A percentile compares a stretch with the other conserved stretches of the same genome.
These are phyloP conservation scores for Suncus etruscus DNA, from an alignment of 2,113 vertebrate genomes.

Conservation along the genomic window DNA sequence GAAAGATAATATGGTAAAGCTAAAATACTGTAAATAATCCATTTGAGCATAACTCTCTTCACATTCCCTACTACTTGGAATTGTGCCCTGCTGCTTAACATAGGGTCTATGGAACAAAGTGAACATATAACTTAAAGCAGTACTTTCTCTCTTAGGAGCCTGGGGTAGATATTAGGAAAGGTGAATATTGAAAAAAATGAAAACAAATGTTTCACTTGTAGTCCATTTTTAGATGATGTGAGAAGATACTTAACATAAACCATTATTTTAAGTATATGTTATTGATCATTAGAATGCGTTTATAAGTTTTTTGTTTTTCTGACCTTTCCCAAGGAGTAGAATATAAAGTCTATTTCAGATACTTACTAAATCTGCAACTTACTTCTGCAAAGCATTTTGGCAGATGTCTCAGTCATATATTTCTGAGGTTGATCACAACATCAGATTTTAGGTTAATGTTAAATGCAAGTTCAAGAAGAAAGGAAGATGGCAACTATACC, in stretches of 20 bases:
- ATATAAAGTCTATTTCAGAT: neutral
- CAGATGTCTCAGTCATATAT: no score
- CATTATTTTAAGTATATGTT: no score
- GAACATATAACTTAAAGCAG: neutral
- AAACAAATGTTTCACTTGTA: neutral
- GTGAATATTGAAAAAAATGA: neutral
- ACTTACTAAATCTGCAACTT: neutral
- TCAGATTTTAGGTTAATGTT: neutral
- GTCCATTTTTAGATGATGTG: neutral
- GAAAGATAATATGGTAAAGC: neutral
- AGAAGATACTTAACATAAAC: neutral
- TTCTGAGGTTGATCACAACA: neutral
- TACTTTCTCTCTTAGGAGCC: neutral
- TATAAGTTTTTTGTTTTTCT: no score
- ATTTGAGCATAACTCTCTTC: no score
- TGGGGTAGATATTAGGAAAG: neutral
- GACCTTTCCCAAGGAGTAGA: neutral
- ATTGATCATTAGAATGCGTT: no score
- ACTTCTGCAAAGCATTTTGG: neutral
- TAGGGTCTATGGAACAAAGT: fast-evolving
- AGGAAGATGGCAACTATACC: neutral
- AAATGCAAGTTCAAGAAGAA: neutral
- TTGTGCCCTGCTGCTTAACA: neutral
- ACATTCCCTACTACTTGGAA: neutral
- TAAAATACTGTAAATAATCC: no score